These are phyloP conservation scores for Venusia cambrica DNA, from an alignment of 2,888 invertebrate genomes.

Conservation along the genomic window DNA sequence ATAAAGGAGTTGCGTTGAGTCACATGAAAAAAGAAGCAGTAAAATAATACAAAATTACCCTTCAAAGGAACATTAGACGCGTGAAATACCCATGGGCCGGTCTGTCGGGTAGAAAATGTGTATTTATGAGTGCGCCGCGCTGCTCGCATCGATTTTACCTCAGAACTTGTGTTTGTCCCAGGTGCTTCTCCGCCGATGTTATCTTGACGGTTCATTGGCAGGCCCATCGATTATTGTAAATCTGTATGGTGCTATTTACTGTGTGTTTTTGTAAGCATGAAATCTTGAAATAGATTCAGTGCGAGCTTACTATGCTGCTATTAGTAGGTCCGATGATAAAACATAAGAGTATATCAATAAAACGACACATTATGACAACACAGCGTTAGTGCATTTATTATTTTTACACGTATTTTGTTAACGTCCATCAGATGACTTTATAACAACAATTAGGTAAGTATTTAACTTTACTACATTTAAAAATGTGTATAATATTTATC, in stretches of 20 bases:
- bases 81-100: constrained; percentile 7
- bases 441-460: constrained; percentile 68
- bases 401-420: constrained; percentile 32
- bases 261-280: too few relatives aligned
- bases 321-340: too few relatives aligned
- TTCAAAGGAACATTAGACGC: constrained; percentile 3
- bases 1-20: too few relatives aligned
- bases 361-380: constrained; percentile 59
- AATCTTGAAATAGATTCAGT: too few relatives aligned
- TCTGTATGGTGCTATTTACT: constrained; percentile 52
- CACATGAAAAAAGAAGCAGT: too few relatives aligned
- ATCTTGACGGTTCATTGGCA: constrained; percentile 65
- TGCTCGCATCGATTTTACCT: constrained; percentile 50
- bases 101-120: constrained; percentile 17
- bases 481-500: constrained; percentile 75
- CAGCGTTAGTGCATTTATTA: constrained; percentile 70
- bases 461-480: constrained; percentile 54
- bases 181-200: constrained; percentile 59
- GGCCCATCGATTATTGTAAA: constrained; percentile 50
- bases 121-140: constrained; percentile 19
- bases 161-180: constrained; percentile 51
- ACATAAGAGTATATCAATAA: constrained; percentile 50
- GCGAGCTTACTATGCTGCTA: too few relatives aligned
- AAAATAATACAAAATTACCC: too few relatives aligned
- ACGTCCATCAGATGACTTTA: constrained; percentile 49